Base-by-base conservation (phyloP, 2,797 vertebrate species). In the Oreochromis grahami region DNA sequence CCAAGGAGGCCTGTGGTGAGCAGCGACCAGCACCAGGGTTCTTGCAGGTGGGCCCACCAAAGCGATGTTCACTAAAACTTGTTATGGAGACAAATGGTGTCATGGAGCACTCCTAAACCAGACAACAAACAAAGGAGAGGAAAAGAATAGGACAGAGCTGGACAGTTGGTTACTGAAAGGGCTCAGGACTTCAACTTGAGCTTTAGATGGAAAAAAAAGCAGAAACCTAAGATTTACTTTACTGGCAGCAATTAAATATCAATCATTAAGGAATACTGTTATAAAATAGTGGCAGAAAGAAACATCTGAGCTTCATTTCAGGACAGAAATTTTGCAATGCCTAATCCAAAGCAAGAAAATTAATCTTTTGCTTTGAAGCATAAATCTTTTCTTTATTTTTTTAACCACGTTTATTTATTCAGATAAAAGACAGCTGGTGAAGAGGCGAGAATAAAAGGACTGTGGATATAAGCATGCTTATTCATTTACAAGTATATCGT, bases 1-100 rank as follows among this genome's bases (percentile, higher is more conserved):
- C 95, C 92, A 92, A 92, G 84, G 93, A 88, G 91, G 92, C 90
- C 92, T 36, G 94, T 87, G 82, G 96, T 93, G 91, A 94, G 91
- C 86, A 74, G 86, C 84, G 48, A 91, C 91, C 89, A 95, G 93
- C 89, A 94, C 94, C 88, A 77, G 90, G 94, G 92, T 92, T 95
- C 92, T 92, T 96, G 95, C 95, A 96, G 97, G 92, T 96, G 96
- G 96, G 95, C 94, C 91, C 87, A 88, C 93, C 89, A 89, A 87
- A 93, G 85, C 91, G 84, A 88, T 94, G 94, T 95, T 96, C 91
- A 94, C 94, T 87, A 94, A 95, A 92, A 90, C 90, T 89, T 88
- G 84, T 96, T 96, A 96, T 95, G 88, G 94, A 96, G 96, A 97
- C 95, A 95, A 96, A 97, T 96, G 95, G 95, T 92, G 93, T 94